These are phyloP conservation scores for Chondrosia reniformis DNA, from an alignment of 37 sponge, comb jelly and placozoan species.

Conservation along the genomic window DNA sequence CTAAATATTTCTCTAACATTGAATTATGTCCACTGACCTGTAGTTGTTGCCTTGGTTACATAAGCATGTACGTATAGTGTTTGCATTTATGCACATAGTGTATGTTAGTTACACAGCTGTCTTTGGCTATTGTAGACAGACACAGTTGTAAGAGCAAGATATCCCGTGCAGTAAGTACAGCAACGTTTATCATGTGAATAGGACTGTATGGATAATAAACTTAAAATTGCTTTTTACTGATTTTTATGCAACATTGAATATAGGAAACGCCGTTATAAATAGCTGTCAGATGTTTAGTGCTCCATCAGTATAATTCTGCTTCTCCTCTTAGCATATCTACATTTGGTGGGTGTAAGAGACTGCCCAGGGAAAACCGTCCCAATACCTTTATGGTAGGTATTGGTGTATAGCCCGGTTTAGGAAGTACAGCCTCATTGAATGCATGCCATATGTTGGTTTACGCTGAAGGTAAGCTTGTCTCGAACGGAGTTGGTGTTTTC, in stretches of 20 bases:
- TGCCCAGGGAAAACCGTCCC: conserved; percentile 28
- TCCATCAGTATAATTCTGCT: no score
- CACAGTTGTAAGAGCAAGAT: neutral
- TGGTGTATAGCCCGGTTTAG: neutral
- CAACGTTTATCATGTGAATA: no score
- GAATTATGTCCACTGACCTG: no score
- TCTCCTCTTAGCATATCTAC: no score
- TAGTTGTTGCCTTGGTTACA: no score
- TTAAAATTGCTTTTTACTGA: no score
- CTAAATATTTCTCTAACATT: no score
- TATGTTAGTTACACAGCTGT: neutral
- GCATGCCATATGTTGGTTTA: neutral
- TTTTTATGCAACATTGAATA: no score
- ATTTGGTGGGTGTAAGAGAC: conserved; percentile 46
- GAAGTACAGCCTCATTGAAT: neutral
- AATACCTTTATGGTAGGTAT: conserved; percentile 38
- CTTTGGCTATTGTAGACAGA: neutral
- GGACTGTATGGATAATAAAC: no score
- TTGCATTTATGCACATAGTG: neutral
- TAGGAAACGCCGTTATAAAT: no score
- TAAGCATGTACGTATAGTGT: neutral
- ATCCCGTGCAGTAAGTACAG: conserved; percentile 14
- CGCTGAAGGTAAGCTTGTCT: neutral
- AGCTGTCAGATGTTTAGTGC: neutral
- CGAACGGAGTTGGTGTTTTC: conserved; percentile 36